Base-by-base conservation (phyloP, 2,113 vertebrate genomes). In the Nycticryphes semicollaris region DNA sequence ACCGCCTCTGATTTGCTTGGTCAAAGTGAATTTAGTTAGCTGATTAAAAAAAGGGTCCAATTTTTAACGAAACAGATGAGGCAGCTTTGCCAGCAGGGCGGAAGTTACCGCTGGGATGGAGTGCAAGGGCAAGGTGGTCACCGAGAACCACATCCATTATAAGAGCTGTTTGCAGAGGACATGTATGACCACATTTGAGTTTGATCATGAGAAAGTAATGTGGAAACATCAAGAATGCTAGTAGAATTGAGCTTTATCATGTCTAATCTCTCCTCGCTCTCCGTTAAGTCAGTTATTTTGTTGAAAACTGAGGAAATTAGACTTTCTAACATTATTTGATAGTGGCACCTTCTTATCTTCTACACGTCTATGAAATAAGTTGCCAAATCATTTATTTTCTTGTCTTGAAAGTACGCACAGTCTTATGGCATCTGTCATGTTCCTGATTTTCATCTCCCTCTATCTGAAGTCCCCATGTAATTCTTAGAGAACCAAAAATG, bases 401-500 rank as follows among this genome's bases (percentile, higher is more conserved):
- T 87, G 24, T 87, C 62, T 89, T 94, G 37, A 11, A 78, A 75
- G 84, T 82, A 87, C 17, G 0, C 89, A 94, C 64, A 67, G 74
- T 79, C 31, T 91, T 39, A 41, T 16, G 37, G 62, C 89, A 93
- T 96, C 93, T 93, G 81, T 91, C 5, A 0, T 82, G 77, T 93
- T 93, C 89, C 69, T 75, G 69, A 56, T 89, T 95, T 93, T 91
- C 62, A 53, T 84, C 66, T 85, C 28, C 18, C 67, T 30, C 60
- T 90, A 7, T 77, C 48, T 93, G 45, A 91, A 94, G 17, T 50
- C 66, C 45, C 41, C 60, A 53, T 75, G 62, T 80, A 84, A 77
- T 94, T 78, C 63, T 25, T 43, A 76, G 78, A 90, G 85, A 82
- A 69, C 76, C 88, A 60, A 93, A 95, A 90, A 68, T 48, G 66